Conservation (phyloP, 2,888 invertebrate species). For the Acrobasis suavella region DNA sequence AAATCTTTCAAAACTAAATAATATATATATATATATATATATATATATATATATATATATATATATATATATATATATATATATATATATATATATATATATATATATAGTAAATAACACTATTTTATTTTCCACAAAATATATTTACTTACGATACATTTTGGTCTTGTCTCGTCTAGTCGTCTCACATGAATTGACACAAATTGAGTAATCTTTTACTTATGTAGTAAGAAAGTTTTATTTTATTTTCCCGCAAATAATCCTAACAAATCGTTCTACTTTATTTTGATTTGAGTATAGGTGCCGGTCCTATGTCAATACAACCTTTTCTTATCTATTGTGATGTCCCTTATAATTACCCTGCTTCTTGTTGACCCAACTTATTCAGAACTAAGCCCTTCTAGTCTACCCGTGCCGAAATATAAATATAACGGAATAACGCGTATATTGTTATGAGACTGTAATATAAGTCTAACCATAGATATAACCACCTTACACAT, state of each 20-base stretch:
- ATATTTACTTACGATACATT: too few species aligned
- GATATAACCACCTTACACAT: too few species aligned
- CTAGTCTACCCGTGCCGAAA: not conserved
- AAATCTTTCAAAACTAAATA: too few species aligned
- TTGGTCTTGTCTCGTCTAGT: too few species aligned
- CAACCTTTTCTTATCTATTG: conserved; percentile 10
- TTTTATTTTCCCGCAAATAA: not conserved
- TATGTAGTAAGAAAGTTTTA: not conserved
- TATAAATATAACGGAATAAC: not conserved
- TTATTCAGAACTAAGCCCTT: not conserved
- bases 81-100: too few species aligned
- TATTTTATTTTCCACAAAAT: too few species aligned
- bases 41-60: too few species aligned
- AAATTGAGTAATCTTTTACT: not conserved
- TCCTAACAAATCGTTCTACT: not conserved
- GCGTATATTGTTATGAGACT: too few species aligned
- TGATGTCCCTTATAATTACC: conserved; percentile 13
- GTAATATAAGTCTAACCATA: too few species aligned
- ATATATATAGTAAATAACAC: too few species aligned
- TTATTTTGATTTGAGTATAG: not conserved
- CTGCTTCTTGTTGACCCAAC: conserved; percentile 10
- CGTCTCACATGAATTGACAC: not conserved
- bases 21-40: too few species aligned
- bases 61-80: too few species aligned
- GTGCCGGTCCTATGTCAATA: conserved; percentile 8